Evolutionary conservation across 1,140 invertebrate genomes (phyloP).

Genomic region (Diorhabda sublineata): DNA sequence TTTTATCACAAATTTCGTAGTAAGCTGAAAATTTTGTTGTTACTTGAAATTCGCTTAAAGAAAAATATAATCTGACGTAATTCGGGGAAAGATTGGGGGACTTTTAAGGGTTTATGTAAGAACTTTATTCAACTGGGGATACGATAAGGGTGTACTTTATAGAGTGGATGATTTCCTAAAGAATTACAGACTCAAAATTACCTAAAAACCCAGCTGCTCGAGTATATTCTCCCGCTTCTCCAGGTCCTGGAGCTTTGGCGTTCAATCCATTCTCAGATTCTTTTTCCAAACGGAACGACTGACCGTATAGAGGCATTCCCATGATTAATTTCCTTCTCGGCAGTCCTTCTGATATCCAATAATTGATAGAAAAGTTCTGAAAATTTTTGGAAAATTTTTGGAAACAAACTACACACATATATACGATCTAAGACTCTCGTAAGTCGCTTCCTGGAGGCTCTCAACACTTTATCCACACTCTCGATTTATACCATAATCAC

Average conservation of each 20-base stretch:
- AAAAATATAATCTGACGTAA: no score
- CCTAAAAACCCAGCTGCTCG: conserved; percentile 68
- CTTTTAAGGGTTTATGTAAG: no score
- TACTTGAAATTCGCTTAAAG: no score
- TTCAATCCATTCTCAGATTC: conserved; percentile 64
- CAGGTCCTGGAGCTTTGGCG: conserved; percentile 67
- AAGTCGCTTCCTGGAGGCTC: no score
- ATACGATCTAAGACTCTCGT: no score
- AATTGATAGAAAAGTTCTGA: conserved; percentile 80
- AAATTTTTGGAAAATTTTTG: conserved; percentile 30
- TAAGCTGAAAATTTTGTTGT: conserved; percentile 59
- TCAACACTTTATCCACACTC: no score
- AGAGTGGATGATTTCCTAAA: no score
- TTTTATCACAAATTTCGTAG: conserved; percentile 82
- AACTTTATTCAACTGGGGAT: no score
- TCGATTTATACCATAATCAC: no score
- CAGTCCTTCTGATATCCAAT: conserved; percentile 82
- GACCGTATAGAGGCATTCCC: conserved; percentile 89
- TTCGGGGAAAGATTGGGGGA: no score
- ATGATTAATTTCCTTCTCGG: conserved; percentile 75
- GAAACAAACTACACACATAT: no score
- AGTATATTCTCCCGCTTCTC: conserved; percentile 76
- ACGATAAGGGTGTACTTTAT: no score
- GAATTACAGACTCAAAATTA: background rate
- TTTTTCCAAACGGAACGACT: conserved; percentile 68